These are phyloP conservation scores for Druon quercuslanigerum DNA, from an alignment of 1,140 invertebrate genomes.

Conservation along the genomic window DNA sequence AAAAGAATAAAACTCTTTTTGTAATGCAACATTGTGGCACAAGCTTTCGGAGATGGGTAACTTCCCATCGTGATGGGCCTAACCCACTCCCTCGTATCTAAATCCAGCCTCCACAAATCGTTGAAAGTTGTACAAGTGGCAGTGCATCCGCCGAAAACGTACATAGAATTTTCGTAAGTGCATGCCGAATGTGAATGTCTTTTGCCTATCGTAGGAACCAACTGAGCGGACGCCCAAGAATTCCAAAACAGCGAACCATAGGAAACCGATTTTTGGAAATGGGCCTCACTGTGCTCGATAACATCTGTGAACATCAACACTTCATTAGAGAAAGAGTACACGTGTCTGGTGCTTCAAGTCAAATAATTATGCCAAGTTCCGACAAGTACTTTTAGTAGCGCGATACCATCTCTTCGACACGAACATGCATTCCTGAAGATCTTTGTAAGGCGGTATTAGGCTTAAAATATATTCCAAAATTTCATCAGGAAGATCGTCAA, in stretches of 20 bases:
- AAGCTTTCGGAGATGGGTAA: slow-evolving; percentile 97
- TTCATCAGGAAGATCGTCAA: slow-evolving; percentile 91
- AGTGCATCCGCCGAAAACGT: slow-evolving; percentile 97
- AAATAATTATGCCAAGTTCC: slow-evolving; percentile 33
- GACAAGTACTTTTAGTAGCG: slow-evolving; percentile 85
- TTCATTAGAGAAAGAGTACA: slow-evolving; percentile 34
- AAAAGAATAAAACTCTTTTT: slow-evolving; percentile 91
- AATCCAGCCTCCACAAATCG: slow-evolving; percentile 96
- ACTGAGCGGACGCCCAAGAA: slow-evolving; percentile 75
- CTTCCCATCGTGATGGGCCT: slow-evolving; percentile 88
- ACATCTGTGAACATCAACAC: slow-evolving; percentile 79
- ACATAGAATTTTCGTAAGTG: slow-evolving; percentile 90
- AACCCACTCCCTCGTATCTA: slow-evolving; percentile 89
- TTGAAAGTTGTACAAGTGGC: slow-evolving; percentile 96
- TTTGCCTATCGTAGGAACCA: slow-evolving; percentile 86
- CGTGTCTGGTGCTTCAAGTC: slow-evolving; percentile 8
- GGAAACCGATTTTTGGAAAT: slow-evolving; percentile 81
- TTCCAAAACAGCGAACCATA: slow-evolving; percentile 84
- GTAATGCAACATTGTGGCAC: slow-evolving; percentile 92
- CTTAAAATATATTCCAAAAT: slow-evolving; percentile 93
- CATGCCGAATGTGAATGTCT: slow-evolving; percentile 95
- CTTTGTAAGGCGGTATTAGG: slow-evolving; percentile 91
- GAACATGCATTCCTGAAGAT: slow-evolving; percentile 88
- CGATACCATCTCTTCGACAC: slow-evolving; percentile 91
- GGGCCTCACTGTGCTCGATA: slow-evolving; percentile 80